Percentiles rank a stretch among this genome's conserved stretches.
These are phyloP conservation scores for Drosophila infuscata DNA, from an alignment of 2,888 invertebrate species.

Conservation along the genomic window DNA sequence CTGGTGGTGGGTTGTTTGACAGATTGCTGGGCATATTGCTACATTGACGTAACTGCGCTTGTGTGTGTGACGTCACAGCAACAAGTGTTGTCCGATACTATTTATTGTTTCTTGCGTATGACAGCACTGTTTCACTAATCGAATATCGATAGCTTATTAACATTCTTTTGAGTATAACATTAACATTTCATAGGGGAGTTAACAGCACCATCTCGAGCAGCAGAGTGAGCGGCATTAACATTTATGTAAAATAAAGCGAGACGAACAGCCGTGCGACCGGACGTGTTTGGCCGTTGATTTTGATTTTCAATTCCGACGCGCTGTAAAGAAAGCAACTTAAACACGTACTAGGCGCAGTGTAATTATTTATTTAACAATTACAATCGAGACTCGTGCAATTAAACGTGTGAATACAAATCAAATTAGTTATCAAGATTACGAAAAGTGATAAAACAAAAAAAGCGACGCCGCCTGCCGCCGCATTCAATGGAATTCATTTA, in stretches of 20 bases:
- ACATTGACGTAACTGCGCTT: slow-evolving; percentile 75
- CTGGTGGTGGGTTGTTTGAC: slow-evolving; percentile 74
- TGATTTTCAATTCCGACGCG: slow-evolving; percentile 72
- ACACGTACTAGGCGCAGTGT: slow-evolving; percentile 48
- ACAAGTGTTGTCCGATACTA: slow-evolving; percentile 59
- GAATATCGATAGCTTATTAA: slow-evolving; percentile 15
- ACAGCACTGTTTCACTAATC: slow-evolving; percentile 38
- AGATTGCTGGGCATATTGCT: slow-evolving; percentile 82
- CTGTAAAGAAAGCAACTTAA: slow-evolving; percentile 22
- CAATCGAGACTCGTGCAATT: slow-evolving; percentile 37
- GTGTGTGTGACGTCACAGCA: slow-evolving; percentile 70
- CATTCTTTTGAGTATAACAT: slow-evolving; percentile 7
- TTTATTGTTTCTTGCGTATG: slow-evolving; percentile 13
- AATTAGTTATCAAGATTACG: slow-evolving; percentile 19
- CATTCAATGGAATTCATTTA: slow-evolving; percentile 36
- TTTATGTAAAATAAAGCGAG: slow-evolving; percentile 64
- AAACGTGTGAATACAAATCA: slow-evolving; percentile 14
- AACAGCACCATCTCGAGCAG: slow-evolving; percentile 30
- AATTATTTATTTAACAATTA: slow-evolving; percentile 32
- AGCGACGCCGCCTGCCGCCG: slow-evolving; percentile 44
- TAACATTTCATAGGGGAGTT: neutral
- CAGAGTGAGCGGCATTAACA: slow-evolving; percentile 35
- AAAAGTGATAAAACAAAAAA: slow-evolving; percentile 25
- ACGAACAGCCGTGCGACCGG: slow-evolving; percentile 63
- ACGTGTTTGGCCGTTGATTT: slow-evolving; percentile 76